Evolutionary conservation across 64 coral and sea anemone genomes (phyloP), one percentile per base, ranked within the genome.

Genomic region (Trachythela sp.): DNA sequence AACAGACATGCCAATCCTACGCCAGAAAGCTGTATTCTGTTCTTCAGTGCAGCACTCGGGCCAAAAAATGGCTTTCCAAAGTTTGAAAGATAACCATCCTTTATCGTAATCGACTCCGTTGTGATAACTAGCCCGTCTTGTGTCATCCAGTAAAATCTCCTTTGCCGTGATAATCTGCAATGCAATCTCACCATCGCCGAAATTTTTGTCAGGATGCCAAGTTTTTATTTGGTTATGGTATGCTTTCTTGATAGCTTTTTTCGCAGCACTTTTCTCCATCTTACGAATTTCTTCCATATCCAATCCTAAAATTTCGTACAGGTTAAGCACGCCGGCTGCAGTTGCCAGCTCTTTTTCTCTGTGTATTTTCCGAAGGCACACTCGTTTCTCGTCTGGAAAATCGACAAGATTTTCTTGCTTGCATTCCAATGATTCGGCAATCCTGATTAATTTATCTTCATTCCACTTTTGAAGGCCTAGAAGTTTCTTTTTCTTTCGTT

Each of bases 201-300:
- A 32, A 34, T 95, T 90, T 36, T 70, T 38, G 39, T 95, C 94
- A 6, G 94, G 91, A 83, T 92, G 94, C 91, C 94, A 95, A 43
- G 49, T 84, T 18, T 29, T 71, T 41, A 92, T 87, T 60, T 92
- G 36, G 87, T 5, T 75, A 11, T 0, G 40, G 36, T 26, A 95
- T 49, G 67, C 88, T 34, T 75, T 85, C 45, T 34, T 92, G 0
- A 95, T 89, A 7, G 27, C 2, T 35, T 87, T 31, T 54, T 45
- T 48, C 71, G 58, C 70, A 36, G 90, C 4, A 9, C 83, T 70
- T 45, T 17, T 59, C 24, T 70, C 38, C 85, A 94, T 39, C 7
- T 90, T 64, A 8, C 92, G 88, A 35, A 90, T 68, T 49, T 87
- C 50, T 10, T 84, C 40, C 71, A 94, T 94, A 27, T 94, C 88